Evolutionary conservation across 2,888 invertebrate genomes (phyloP), one percentile per base, ranked within the genome.

Genomic region (Drosophila parthenogenetica): DNA sequence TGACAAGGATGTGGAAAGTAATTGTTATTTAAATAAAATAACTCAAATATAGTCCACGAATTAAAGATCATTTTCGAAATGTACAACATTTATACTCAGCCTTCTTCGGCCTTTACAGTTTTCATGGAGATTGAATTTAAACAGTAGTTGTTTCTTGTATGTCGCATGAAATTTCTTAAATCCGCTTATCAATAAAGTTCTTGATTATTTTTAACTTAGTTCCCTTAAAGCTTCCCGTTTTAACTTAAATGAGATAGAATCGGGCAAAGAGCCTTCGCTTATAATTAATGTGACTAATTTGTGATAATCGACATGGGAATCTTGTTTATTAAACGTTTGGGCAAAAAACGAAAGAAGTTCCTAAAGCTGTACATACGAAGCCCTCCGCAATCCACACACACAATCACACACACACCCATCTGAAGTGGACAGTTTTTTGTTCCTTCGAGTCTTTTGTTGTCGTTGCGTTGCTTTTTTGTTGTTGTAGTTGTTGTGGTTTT

Each of bases 211-310:
- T 29, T 13, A 32, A 29, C 16, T 29, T 13, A 17, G 35, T 35
- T 13, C n/a, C 49, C 17, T 49, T 13, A 19, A n/a, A 13, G 32
- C 49, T 49, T 35, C 32, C 35, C 32, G 35, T 49, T 50, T 50
- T 43, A 19, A 32, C 54, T 43, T 19, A 19, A 19, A 43, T 35
- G 19, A 55, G 43, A 43, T 32, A 43, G 19, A 29, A 42, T 55
- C 35, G 14, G 5, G 19, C 19, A 43, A 11, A 35, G 17, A 54
- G 46, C 42, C 54, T 67, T 64, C 42, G 35, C 11, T 25, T 86
- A 90, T 90, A 90, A 91, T 90, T 90, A 90, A 91, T 90, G 88
- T 89, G 87, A 88, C 90, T 91, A 90, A 91, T 90, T 91, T 91
- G 90, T 81, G 88, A 87, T 89, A 90, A 91, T 90, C 91, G 91